A percentile compares a stretch with the other conserved stretches of the same genome.
phyloP scores from a whole-genome alignment of 2,888 invertebrate species.

The Pandemis heparana region DNA sequence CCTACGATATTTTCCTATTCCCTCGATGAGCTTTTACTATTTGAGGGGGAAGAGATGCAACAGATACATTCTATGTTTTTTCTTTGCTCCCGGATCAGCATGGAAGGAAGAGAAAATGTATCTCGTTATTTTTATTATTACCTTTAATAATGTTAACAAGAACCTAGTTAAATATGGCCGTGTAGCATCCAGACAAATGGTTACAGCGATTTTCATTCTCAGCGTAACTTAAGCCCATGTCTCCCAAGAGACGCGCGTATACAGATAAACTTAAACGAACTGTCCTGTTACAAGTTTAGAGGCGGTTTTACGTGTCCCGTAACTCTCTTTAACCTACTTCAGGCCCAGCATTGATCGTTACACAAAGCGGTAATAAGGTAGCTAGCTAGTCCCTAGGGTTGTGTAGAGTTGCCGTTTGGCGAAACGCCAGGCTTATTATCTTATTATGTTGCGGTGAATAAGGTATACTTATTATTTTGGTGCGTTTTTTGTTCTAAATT shows the following conservation, averaged over 20 bases:
- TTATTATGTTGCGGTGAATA: neutral
- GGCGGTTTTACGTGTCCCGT: conserved; percentile 9
- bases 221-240: neutral
- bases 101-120: no score
- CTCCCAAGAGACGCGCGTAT: neutral
- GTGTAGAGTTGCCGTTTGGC: conserved; percentile 23
- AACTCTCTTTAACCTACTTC: conserved; percentile 10
- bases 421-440: conserved; percentile 14
- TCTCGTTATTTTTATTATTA: no score
- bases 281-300: neutral
- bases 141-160: no score
- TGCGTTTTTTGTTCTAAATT: neutral
- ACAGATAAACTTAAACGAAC: conserved; percentile 15
- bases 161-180: neutral
- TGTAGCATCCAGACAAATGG: neutral
- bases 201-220: neutral
- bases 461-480: neutral
- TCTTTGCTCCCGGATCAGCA: no score
- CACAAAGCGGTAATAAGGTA: conserved; percentile 27
- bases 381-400: conserved; percentile 20
- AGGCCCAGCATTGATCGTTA: conserved; percentile 18
- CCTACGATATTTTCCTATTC: no score
- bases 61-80: no score
- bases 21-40: no score
- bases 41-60: no score